Base-by-base conservation (phyloP, 1,140 invertebrate species). In the Aphelenchoides besseyi region DNA sequence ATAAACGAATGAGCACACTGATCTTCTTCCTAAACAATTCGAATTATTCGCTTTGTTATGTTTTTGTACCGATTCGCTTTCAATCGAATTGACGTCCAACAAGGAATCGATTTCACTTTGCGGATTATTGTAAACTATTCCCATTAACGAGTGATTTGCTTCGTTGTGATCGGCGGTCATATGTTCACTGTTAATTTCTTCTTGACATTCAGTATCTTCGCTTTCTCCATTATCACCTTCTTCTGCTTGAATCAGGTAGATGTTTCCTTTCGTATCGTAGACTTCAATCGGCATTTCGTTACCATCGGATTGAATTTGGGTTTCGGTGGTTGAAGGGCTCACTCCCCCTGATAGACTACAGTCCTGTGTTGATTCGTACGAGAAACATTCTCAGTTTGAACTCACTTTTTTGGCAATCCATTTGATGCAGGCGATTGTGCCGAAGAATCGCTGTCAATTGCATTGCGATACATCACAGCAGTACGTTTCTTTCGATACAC, bases 231-330 rank as follows among this genome's bases (percentile, higher is more conserved):
- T 23, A 23, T 48, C 59, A 0, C 28, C 59, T 30, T 30, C 59
- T 1, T 61, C 59, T 36, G 2, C 30, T 2, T 61, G n/a, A 3
- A 66, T 1, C 12, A 32, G 36, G 3, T 66, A 66, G 18, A 66
- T 30, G 32, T 37, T 66, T 12, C 63, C 63, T 53, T 66, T 66
- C 12, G 63, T 33, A 32, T 66, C 63, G 32, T 41, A 66, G 12
- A 66, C 2, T 35, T 66, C 63, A 12, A 29, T 12, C 1, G 63
- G 63, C 12, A 66, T 12, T 36, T 66, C 63, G n/a, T 33, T n/a
- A 28, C 32, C 63, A 2, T 37, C 36, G 12, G 9, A 12, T 26
- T 29, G 26, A 23, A 33, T 33, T 12, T 16, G 12, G 16, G n/a
- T 37, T 23, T 66, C 36, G 63, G 30, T 26, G 16, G n/a, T 61